Base-by-base conservation (phyloP, 2,797 vertebrate genomes). In the Oophaga sylvatica region DNA sequence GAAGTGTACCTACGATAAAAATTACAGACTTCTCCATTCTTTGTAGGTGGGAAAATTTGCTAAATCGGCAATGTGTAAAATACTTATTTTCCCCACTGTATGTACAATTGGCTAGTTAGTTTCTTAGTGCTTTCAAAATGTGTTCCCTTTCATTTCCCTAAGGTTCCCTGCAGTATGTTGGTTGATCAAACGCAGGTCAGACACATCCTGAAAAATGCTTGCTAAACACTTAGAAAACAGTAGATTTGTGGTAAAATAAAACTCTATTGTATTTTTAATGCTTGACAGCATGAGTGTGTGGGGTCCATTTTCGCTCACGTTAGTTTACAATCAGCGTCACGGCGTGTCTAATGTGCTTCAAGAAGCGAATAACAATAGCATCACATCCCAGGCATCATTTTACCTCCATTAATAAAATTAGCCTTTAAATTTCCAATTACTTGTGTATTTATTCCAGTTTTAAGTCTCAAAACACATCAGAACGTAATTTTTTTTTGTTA, bases 331-430 rank as follows among this genome's bases (percentile, higher is more conserved):
- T 77, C 75, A 77, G 75, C 75, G 75, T 77, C 75, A 77, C 8
- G 75, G 75, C 48, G 75, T 77, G 75, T 77, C 75, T 77, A 77
- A 77, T 77, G 75, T 77, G 75, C 48, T 77, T 48, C 75, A 9
- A 56, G 75, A 77, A n/a, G 75, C n/a, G 45, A 77, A 56, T 80
- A 62, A 80, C 56, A 80, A 80, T 29, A 35, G 78, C 78, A 31
- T 9, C 75, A 3, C 76, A n/a, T 79, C 29, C 53, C 53, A 80
- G 78, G 67, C 41, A 35, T 83, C 45, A 83, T 71, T 57, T 71
- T 71, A 59, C 48, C 53, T 56, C 67, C 67, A 70, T 57, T 83
- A 83, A 84, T 84, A 84, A 73, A 76, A 84, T 84, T 84, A 84
- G 70, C n/a, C 70, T 60, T 87, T 59, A 48, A 45, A 67, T 31